These are phyloP conservation scores for Nycticebus coucang DNA, from an alignment of 2,113 vertebrate genomes.

Conservation along the genomic window DNA sequence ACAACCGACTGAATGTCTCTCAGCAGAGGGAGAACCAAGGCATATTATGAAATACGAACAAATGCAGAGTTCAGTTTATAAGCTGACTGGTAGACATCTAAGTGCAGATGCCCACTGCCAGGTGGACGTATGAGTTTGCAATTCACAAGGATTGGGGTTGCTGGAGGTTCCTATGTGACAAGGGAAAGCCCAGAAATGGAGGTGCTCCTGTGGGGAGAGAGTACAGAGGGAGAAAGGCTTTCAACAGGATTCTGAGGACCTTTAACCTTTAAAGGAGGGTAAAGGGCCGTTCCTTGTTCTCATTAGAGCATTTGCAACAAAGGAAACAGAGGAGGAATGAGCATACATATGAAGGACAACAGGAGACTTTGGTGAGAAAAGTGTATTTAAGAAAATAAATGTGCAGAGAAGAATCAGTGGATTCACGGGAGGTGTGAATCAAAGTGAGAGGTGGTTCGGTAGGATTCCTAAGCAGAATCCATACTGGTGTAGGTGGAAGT, in stretches of 20 bases:
- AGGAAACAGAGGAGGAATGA: neutral
- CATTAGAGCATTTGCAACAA: neutral
- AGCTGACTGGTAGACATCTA: neutral
- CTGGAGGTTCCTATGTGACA: too few relatives aligned
- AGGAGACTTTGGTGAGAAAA: neutral
- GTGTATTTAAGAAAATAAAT: neutral
- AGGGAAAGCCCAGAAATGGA: neutral
- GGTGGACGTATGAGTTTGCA: neutral
- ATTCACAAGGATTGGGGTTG: neutral
- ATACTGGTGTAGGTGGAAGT: neutral
- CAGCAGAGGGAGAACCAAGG: neutral
- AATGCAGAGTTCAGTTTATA: neutral
- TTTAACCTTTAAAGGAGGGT: neutral
- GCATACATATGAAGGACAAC: too few relatives aligned
- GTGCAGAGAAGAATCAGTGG: neutral
- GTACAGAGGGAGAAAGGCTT: neutral
- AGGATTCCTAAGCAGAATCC: neutral
- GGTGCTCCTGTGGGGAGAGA: too few relatives aligned
- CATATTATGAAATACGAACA: neutral
- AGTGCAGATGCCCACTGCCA: neutral
- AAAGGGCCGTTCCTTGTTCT: too few relatives aligned
- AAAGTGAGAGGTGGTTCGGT: neutral
- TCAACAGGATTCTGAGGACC: neutral
- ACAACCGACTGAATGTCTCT: neutral
- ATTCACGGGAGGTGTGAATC: neutral